Evolutionary conservation across 2,797 vertebrate species (phyloP), one percentile per base, ranked within the genome.

Genomic region (Diglossa cyanea): DNA sequence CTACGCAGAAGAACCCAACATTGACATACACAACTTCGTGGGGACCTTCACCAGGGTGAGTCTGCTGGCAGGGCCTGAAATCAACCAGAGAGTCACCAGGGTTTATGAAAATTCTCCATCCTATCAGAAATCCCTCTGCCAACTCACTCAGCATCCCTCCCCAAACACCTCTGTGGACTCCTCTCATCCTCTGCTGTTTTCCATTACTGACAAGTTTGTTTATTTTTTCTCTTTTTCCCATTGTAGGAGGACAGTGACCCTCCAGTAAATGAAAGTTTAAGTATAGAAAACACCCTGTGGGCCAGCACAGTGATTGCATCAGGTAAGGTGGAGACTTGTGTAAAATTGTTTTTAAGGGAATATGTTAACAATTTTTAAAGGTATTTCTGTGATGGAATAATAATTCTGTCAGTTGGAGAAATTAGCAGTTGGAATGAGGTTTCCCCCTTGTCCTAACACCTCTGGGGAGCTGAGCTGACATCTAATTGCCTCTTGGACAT

Each of bases 231-330:
- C 26, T 82, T 76, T 42, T 37, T 90, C 48, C 24, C 78, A 2
- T 91, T 97, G 26, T 94, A 99, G 99, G 99, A 99, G 81, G 99
- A 99, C 76, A 99, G 99, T 33, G 99, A 99, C 96, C 99, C 99
- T 74, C 98, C 99, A 3, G 98, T 99, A 54, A 99, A 99, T 10
- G 99, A 99, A 96, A 99, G 99, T 50, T 97, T 99, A 94, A 99
- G 99, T 96, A 99, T 99, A 24, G 99, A 99, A 97, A 99, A 99
- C 97, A 99, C 99, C 0, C 98, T 99, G 26, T 99, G 99, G 99
- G 99, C 99, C 39, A 99, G 99, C 98, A 99, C 99, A 0, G 99
- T 99, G 73, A 98, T 99, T 19, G 99, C 99, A n/a, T 99, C 99
- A 87, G 99, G 99, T 99, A 98, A 98, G 96, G 55, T 35, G 28